A percentile compares a stretch with the other conserved stretches of the same genome.
Evolutionary conservation across 2,888 invertebrate species (phyloP).

Genomic region (Rotaria socialis): DNA sequence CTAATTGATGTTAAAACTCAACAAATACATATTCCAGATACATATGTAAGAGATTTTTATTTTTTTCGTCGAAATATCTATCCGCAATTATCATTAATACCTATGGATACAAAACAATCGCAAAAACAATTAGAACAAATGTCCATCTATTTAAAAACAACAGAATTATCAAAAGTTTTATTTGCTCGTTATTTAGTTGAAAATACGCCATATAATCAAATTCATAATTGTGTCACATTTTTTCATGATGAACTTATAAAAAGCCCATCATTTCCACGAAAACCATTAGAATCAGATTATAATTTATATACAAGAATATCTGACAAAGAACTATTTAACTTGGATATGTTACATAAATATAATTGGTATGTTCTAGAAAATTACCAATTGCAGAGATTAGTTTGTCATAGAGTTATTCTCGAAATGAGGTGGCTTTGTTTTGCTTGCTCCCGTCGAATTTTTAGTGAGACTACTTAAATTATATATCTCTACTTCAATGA

Average conservation of each 20-base stretch:
- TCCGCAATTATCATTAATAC: conserved; percentile 85
- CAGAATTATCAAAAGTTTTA: conserved; percentile 84
- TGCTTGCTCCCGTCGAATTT: no score
- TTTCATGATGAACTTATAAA: conserved; percentile 97
- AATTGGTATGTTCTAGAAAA: conserved; percentile 79
- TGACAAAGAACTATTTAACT: conserved; percentile 62
- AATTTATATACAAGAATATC: conserved; percentile 62
- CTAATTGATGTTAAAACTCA: conserved; percentile 90
- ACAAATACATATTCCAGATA: conserved; percentile 88
- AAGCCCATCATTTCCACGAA: conserved; percentile 91
- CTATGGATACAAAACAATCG: conserved; percentile 86
- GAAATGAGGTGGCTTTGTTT: no score
- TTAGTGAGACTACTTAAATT: no score
- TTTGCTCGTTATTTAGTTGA: conserved; percentile 50
- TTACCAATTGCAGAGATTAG: no score
- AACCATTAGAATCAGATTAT: conserved; percentile 91
- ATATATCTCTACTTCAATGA: no score
- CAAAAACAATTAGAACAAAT: conserved; percentile 69
- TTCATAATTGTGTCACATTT: conserved; percentile 71
- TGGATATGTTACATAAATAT: conserved; percentile 94
- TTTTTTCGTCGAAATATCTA: conserved; percentile 94
- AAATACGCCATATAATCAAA: conserved; percentile 41
- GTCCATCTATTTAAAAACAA: conserved; percentile 68
- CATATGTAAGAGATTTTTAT: conserved; percentile 89
- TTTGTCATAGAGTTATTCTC: no score